These are phyloP conservation scores for Bugula neritina DNA, from an alignment of 2,888 invertebrate genomes.

Conservation along the genomic window DNA sequence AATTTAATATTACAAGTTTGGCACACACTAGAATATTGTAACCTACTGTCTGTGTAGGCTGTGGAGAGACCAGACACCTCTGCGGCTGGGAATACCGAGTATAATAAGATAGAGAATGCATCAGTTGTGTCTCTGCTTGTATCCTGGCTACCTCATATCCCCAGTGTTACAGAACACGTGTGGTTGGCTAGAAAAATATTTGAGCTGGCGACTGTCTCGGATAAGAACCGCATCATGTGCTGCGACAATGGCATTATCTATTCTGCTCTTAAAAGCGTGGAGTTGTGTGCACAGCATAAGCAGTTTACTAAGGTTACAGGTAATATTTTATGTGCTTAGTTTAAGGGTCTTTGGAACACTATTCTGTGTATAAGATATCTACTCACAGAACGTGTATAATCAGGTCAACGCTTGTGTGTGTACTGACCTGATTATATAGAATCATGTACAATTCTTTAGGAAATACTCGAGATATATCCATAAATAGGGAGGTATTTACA, in stretches of 20 bases:
- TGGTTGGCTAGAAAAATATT: not conserved
- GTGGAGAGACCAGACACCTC: not conserved
- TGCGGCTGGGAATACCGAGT: not conserved
- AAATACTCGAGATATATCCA: too few species aligned
- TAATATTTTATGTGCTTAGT: too few species aligned
- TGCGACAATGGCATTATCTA: conserved; percentile 58
- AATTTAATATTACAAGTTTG: too few species aligned
- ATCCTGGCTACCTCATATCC: not conserved
- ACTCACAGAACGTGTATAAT: too few species aligned
- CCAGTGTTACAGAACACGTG: not conserved
- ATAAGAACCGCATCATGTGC: conserved; percentile 57
- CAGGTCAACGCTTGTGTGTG: too few species aligned
- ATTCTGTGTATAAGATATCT: too few species aligned
- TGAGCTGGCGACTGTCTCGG: not conserved
- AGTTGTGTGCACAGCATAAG: not conserved
- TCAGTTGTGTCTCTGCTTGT: not conserved
- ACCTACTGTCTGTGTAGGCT: not conserved
- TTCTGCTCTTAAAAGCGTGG: conserved; percentile 50
- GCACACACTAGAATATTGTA: too few species aligned
- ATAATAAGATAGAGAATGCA: not conserved
- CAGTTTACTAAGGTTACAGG: conserved; percentile 7
- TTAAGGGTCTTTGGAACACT: too few species aligned
- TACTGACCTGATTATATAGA: too few species aligned
- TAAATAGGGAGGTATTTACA: too few species aligned
- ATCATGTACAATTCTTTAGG: too few species aligned